Conservation (phyloP, 1,140 invertebrate species). For the Fragariocoptes setiger region DNA sequence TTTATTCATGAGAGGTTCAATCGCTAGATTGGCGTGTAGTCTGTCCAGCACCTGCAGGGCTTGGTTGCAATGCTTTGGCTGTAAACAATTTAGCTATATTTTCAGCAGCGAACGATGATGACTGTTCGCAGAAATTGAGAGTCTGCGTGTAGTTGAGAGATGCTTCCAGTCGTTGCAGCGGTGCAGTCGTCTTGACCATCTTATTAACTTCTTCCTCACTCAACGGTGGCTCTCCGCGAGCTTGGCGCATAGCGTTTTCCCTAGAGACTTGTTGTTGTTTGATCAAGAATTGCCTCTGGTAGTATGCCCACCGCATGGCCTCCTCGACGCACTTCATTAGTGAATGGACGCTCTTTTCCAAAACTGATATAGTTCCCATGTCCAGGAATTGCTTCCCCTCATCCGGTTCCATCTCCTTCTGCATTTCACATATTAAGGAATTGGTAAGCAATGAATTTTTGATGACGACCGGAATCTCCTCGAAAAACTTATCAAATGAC, state of each 20-base stretch:
- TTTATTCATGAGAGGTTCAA: no score
- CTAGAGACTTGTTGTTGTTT: conserved; percentile 54
- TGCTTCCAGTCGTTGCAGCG: conserved; percentile 59
- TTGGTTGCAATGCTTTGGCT: conserved; percentile 59
- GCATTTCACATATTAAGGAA: conserved; percentile 76
- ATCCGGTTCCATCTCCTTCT: conserved; percentile 52
- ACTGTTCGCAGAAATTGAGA: conserved; percentile 60
- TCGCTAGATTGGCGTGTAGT: no score
- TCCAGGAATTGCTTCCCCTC: conserved; percentile 54
- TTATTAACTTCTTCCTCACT: conserved; percentile 88
- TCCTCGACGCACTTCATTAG: conserved; percentile 89
- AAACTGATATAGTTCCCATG: conserved; percentile 45
- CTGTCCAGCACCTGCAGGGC: no score
- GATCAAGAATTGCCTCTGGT: conserved; percentile 44
- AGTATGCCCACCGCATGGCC: conserved; percentile 80
- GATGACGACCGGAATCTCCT: conserved; percentile 72
- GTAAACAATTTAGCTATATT: conserved; percentile 83
- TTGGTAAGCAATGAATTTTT: conserved; percentile 84
- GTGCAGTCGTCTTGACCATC: conserved; percentile 59
- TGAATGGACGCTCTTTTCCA: conserved; percentile 71
- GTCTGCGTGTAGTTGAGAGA: conserved; percentile 75
- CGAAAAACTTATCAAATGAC: conserved; percentile 60
- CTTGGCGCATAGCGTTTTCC: conserved; percentile 53
- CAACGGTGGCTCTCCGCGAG: conserved; percentile 59
- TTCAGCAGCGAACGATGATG: conserved; percentile 77